phyloP scores from a whole-genome alignment of 2,113 vertebrate genomes.

The Synodontis membranacea region DNA sequence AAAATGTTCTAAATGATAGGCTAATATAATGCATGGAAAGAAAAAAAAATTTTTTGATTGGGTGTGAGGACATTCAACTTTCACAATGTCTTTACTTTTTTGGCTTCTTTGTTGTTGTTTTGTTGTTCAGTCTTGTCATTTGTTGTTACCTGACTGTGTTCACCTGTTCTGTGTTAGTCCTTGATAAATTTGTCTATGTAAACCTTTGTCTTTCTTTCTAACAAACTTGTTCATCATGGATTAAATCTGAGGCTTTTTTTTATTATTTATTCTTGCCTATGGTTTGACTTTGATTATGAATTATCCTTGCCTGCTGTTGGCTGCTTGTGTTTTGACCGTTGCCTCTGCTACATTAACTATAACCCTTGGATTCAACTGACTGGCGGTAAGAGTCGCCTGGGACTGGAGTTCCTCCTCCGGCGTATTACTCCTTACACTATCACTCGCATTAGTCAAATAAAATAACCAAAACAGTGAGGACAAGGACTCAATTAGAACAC shows the following conservation, averaged over 20 bases:
- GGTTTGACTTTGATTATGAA: not conserved
- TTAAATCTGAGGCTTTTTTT: not conserved
- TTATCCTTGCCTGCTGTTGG: not conserved
- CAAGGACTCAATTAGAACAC: too few relatives aligned
- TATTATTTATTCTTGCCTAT: not conserved
- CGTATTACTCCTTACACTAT: too few relatives aligned
- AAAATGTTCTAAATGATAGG: not conserved
- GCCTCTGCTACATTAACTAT: not conserved
- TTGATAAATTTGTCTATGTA: not conserved
- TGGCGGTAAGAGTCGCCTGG: too few relatives aligned
- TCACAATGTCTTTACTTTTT: not conserved
- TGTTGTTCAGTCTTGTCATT: not conserved
- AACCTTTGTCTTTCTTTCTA: not conserved
- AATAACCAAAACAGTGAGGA: too few relatives aligned
- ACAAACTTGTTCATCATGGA: not conserved
- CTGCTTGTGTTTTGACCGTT: not conserved
- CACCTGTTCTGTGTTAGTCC: not conserved
- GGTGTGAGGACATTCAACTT: too few relatives aligned
- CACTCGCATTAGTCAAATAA: too few relatives aligned
- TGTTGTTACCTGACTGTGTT: not conserved
- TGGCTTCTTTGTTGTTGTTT: not conserved
- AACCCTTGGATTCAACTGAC: not conserved
- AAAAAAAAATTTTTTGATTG: not conserved
- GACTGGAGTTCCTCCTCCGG: too few relatives aligned
- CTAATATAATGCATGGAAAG: not conserved